Evolutionary conservation across 2,797 vertebrate genomes (phyloP).

Genomic region (Trichosurus vulpecula): DNA sequence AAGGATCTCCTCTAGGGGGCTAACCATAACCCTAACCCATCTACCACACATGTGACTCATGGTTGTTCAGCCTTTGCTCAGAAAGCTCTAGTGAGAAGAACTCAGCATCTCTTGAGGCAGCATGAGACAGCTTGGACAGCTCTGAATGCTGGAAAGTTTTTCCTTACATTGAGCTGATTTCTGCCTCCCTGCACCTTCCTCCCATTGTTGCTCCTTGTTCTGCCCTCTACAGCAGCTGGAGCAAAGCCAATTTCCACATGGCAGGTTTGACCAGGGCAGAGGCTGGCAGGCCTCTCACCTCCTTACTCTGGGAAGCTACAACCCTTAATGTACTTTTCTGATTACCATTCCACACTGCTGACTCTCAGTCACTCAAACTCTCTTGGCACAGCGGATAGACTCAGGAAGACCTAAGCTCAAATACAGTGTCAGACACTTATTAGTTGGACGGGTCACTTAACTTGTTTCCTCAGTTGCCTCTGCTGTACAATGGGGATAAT

Average conservation of each 20-base stretch:
- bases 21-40: not conserved
- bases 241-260: not conserved
- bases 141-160: no score
- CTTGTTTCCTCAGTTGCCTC: not conserved
- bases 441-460: not conserved
- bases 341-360: not conserved
- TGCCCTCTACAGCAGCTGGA: not conserved
- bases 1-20: not conserved
- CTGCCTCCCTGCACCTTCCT: no score
- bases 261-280: not conserved
- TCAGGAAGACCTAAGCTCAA: not conserved
- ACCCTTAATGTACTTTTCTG: not conserved
- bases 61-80: not conserved
- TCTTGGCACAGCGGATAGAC: not conserved
- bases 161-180: no score
- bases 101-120: no score
- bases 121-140: no score
- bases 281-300: not conserved
- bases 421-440: not conserved
- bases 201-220: no score
- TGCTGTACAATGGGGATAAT: not conserved
- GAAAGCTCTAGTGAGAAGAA: not conserved
- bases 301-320: not conserved
- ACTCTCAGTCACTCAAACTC: not conserved
- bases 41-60: not conserved